phyloP scores from a whole-genome alignment of 1,140 invertebrate genomes.

The Helicoverpa zea region DNA sequence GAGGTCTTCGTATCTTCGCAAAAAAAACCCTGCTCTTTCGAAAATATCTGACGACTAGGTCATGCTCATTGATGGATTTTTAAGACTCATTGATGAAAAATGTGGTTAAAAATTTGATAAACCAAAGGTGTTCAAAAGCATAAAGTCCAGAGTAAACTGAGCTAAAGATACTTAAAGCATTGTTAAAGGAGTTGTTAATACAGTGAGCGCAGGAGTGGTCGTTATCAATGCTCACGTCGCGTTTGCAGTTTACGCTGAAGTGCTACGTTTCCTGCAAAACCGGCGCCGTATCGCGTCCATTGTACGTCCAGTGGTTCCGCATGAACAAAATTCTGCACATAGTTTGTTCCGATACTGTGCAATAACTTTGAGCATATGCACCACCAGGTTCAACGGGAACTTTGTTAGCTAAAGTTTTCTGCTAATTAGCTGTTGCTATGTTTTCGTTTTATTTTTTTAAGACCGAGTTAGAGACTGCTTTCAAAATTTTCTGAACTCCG shows the following conservation, averaged over 20 bases:
- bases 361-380: constrained; percentile 25
- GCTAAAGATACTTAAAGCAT: constrained; percentile 1
- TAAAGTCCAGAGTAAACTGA: neutral
- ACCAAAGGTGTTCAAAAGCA: neutral
- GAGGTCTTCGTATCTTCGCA: too few species aligned
- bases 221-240: constrained; percentile 49
- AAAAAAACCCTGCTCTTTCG: too few species aligned
- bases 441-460: constrained; percentile 2
- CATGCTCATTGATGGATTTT: too few species aligned
- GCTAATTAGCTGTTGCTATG: constrained; percentile 28
- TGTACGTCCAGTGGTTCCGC: constrained; percentile 51
- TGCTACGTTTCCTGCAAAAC: constrained; percentile 56
- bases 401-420: constrained; percentile 4
- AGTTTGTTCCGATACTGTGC: constrained; percentile 44
- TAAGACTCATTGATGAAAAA: neutral
- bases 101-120: neutral
- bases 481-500: too few species aligned
- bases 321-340: constrained; percentile 56
- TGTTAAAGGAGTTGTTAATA: constrained; percentile 36
- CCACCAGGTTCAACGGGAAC: constrained; percentile 14
- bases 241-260: constrained; percentile 40
- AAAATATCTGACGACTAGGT: too few species aligned
- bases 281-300: constrained; percentile 57
- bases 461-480: too few species aligned
- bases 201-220: constrained; percentile 40